Conservation (phyloP, 2,797 vertebrate genomes). For the Clarias fuscus region DNA sequence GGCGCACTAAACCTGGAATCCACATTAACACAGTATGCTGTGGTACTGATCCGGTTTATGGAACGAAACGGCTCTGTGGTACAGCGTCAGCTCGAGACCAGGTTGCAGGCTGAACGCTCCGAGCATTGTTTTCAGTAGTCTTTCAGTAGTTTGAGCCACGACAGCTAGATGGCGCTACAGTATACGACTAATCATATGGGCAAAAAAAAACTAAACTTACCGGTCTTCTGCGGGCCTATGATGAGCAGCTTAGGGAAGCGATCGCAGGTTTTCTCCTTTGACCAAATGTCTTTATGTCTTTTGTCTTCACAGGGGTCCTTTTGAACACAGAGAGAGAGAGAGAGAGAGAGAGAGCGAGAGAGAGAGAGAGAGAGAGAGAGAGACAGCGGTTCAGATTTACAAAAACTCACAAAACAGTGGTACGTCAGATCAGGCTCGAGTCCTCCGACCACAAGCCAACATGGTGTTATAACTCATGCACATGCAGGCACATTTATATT, state of each 20-base stretch:
- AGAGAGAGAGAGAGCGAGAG: constrained; percentile 3
- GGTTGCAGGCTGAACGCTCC: not conserved
- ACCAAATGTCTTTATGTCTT: constrained; percentile 99
- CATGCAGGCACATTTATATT: constrained; percentile 28
- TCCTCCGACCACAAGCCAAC: constrained; percentile 12
- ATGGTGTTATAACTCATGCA: constrained; percentile 27
- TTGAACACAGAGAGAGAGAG: constrained; percentile 41
- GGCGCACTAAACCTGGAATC: constrained; percentile 49
- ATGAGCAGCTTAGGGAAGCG: constrained; percentile 97
- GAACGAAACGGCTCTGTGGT: constrained; percentile 12
- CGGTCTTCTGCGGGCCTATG: constrained; percentile 98
- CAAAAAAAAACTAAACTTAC: constrained; percentile 65
- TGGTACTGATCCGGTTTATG: constrained; percentile 17
- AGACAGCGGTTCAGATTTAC: not conserved
- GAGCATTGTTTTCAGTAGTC: constrained; percentile 12
- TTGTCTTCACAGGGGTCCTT: constrained; percentile 99
- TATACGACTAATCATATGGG: not conserved
- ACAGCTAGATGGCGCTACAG: constrained; percentile 48
- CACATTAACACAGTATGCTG: constrained; percentile 26
- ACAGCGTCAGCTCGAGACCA: not conserved
- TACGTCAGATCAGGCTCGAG: not conserved
- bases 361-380: not conserved
- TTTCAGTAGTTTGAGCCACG: not conserved
- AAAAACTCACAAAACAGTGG: not conserved
- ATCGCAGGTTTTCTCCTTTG: constrained; percentile 99